Conservation (phyloP, 2,113 vertebrate genomes). For the Corythaeola cristata region DNA sequence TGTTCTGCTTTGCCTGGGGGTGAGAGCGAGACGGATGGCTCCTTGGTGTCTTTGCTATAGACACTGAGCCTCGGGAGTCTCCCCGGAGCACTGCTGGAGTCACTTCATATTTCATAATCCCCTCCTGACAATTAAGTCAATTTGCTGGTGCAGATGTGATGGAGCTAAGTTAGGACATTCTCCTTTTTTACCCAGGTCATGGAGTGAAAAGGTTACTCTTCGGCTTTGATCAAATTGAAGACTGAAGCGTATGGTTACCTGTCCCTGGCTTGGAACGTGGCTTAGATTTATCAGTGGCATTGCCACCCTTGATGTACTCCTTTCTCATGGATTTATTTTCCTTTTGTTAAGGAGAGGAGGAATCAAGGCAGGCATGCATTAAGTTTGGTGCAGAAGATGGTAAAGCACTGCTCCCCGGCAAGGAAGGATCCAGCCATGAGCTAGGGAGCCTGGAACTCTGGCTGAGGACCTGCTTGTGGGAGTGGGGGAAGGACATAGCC, state of each 20-base stretch:
- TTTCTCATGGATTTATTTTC: background rate
- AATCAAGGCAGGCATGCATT: background rate
- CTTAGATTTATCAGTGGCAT: background rate
- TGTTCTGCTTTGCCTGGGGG: slow-evolving; percentile 12
- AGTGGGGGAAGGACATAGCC: background rate
- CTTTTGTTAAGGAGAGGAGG: background rate
- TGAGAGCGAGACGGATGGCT: slow-evolving; percentile 12
- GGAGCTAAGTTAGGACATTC: slow-evolving; percentile 55
- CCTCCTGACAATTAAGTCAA: slow-evolving; percentile 65
- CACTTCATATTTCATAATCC: slow-evolving; percentile 56
- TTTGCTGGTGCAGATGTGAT: slow-evolving; percentile 55
- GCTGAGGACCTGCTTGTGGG: background rate
- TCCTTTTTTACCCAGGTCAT: background rate
- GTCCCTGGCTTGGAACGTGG: background rate
- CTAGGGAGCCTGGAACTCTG: background rate
- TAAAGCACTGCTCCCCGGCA: background rate
- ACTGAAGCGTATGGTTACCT: background rate
- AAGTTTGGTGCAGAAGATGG: background rate
- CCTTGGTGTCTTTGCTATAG: slow-evolving; percentile 20
- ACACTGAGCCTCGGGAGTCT: background rate
- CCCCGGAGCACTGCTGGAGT: background rate
- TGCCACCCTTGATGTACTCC: background rate
- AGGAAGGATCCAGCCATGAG: background rate
- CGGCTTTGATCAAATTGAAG: background rate
- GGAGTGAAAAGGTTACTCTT: background rate